Evolutionary conservation across 2,797 vertebrate genomes (phyloP), one percentile per base, ranked within the genome.

Genomic region (Limnodromus scolopaceus): DNA sequence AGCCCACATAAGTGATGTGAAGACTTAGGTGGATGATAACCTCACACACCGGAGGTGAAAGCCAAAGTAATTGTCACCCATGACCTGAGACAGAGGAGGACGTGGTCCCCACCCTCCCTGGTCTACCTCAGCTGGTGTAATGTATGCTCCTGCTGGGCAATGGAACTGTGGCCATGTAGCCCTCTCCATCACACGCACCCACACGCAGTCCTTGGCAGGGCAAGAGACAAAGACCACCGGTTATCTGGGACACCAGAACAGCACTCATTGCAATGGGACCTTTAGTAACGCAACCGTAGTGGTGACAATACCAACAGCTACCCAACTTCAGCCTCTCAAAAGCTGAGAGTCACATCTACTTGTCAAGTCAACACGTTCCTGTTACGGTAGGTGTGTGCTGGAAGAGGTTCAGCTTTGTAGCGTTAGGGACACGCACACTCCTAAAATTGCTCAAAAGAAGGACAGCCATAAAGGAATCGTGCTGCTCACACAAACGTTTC

Each of bases 371-470:
- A 25, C 43, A 5, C 65, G 4, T 2, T 6, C 10, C 0, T 1
- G 43, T 28, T n/a, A 2, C 3, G 7, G 34, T 0, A 32, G 77
- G 46, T 9, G 32, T 4, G 38, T 30, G 54, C 60, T 58, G 77
- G 30, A n/a, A 81, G 57, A 24, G 32, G 9, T 1, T 3, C 7
- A 57, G 28, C 72, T 57, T 12, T 23, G 49, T 4, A 6, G 14
- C 3, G 16, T 10, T 32, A 10, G 1, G 48, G 68, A 38, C 46
- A 27, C 0, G 23, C 43, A 39, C 0, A 0, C 53, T 18, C 27
- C 38, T n/a, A 15, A 39, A 60, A 28, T 4, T 1, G 32, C 64
- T 58, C 15, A 23, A 55, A 30, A 22, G 32, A 16, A 8, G 68
- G 30, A 4, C 19, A 45, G 71, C 38, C 19, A 7, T 58, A 27